A percentile compares a stretch with the other conserved stretches of the same genome.
Conservation (phyloP, 2,797 vertebrate genomes). For the Podarcis lilfordi region DNA sequence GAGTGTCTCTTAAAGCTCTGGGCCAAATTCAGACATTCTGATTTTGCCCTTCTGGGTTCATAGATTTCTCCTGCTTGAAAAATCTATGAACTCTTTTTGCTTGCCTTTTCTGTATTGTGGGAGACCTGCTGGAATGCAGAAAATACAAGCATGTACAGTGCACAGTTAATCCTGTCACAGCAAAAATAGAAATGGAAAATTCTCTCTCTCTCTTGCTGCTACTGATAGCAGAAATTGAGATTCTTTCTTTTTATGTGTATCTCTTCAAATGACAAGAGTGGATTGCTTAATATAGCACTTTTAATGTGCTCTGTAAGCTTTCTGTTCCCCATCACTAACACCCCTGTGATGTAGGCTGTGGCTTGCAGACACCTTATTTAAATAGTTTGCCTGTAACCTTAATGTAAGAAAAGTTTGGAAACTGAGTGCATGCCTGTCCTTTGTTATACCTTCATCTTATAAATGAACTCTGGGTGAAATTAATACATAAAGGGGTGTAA, state of each 20-base stretch:
- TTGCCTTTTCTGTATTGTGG: constrained; percentile 8
- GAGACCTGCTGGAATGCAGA: constrained; percentile 23
- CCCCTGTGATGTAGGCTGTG: background rate
- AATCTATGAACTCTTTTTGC: constrained; percentile 2
- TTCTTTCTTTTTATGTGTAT: constrained; percentile 14
- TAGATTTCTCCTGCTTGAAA: constrained; percentile 16
- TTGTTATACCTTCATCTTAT: constrained; percentile 34
- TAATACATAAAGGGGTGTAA: constrained; percentile 43
- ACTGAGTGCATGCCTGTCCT: constrained; percentile 20
- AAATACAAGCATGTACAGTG: background rate
- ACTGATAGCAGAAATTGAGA: background rate
- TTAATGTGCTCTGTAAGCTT: background rate
- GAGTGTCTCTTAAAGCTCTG: background rate
- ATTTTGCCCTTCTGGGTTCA: background rate
- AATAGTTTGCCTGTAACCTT: constrained; percentile 60
- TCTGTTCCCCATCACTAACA: background rate
- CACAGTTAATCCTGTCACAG: background rate
- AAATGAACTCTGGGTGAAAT: constrained; percentile 43
- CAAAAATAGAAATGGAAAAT: constrained; percentile 6
- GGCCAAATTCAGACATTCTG: constrained; percentile 2
- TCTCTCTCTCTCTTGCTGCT: constrained; percentile 13
- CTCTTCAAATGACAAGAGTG: background rate
- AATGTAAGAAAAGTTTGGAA: constrained; percentile 27
- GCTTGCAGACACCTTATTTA: constrained; percentile 1
- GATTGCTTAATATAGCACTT: background rate